Percentiles rank a stretch among this genome's conserved stretches.
Conservation (phyloP, 2,888 invertebrate genomes). For the Latrodectus elegans region DNA sequence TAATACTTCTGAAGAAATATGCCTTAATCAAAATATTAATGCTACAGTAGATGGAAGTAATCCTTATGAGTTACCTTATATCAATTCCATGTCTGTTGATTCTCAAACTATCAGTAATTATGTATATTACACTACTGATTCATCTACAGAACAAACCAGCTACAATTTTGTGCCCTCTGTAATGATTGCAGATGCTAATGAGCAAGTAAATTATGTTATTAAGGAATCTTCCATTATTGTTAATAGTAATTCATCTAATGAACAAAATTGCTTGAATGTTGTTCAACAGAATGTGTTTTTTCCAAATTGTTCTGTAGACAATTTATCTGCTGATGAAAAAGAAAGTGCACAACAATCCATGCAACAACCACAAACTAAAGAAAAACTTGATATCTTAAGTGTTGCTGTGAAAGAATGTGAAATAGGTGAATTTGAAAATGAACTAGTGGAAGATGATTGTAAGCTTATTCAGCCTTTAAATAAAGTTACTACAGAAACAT, state of each 20-base stretch:
- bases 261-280: constrained; percentile 4
- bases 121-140: not conserved
- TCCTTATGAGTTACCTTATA: not conserved
- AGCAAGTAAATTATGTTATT: constrained; percentile 21
- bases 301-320: constrained; percentile 6
- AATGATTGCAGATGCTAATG: constrained; percentile 8
- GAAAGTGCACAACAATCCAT: not conserved
- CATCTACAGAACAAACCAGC: not conserved
- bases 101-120: not conserved
- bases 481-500: not conserved
- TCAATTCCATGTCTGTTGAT: not conserved
- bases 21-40: too few species aligned
- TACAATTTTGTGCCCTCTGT: constrained; percentile 24
- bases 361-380: constrained; percentile 1
- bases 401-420: constrained; percentile 51
- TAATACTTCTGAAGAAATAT: not conserved
- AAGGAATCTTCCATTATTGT: constrained; percentile 21
- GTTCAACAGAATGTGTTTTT: constrained; percentile 17
- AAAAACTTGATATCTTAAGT: constrained; percentile 48
- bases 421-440: constrained; percentile 33
- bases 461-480: not conserved
- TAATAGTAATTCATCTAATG: not conserved
- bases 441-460: constrained; percentile 8
- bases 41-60: not conserved
- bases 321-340: constrained; percentile 15